These are phyloP conservation scores for Addax nasomaculatus DNA, from an alignment of 2,113 vertebrate species.

Conservation along the genomic window DNA sequence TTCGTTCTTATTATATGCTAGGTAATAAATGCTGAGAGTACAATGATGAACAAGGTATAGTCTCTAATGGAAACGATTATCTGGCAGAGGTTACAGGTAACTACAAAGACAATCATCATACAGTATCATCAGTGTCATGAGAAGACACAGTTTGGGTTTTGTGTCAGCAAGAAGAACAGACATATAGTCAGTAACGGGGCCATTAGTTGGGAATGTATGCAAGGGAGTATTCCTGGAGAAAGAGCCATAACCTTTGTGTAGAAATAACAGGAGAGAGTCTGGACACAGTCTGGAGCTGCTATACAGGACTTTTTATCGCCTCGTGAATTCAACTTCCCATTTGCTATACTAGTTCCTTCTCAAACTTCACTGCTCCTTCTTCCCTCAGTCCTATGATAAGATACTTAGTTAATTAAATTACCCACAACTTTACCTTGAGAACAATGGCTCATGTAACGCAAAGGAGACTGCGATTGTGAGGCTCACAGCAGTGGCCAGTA, in stretches of 20 bases:
- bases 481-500: accelerated
- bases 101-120: not conserved
- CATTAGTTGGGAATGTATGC: accelerated
- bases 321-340: not conserved
- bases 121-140: not conserved
- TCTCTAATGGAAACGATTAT: not conserved
- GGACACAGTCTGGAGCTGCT: not conserved
- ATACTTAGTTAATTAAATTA: not conserved
- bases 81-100: not conserved
- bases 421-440: not conserved
- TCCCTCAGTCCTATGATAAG: not conserved
- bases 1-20: not conserved
- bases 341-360: not conserved
- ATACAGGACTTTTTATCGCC: not conserved
- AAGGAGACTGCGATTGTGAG: not conserved
- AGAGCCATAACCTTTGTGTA: not conserved
- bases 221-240: not conserved
- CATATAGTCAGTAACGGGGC: not conserved
- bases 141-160: not conserved
- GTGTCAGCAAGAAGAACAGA: not conserved
- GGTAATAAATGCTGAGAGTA: not conserved
- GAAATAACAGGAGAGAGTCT: not conserved
- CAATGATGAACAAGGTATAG: not conserved
- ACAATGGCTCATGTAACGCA: not conserved
- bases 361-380: not conserved